Conservation (phyloP, 2,888 invertebrate species). For the Sepioteuthis lessoniana region DNA sequence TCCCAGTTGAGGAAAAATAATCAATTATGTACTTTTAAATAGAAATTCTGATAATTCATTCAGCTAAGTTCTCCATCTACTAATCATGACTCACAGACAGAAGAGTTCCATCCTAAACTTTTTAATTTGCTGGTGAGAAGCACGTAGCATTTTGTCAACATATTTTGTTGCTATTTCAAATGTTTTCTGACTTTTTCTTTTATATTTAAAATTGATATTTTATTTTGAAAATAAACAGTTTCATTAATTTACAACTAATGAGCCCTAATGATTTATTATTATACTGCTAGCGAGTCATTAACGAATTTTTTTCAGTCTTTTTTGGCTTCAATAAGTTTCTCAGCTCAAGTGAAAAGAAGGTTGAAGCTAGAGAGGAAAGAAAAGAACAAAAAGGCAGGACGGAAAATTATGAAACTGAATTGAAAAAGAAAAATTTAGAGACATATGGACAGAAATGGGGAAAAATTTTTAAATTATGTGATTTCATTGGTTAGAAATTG, state of each 20-base stretch:
- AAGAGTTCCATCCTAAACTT: conserved; percentile 21
- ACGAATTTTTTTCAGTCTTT: not conserved
- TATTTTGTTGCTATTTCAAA: not conserved
- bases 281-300: not conserved
- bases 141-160: not conserved
- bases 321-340: not conserved
- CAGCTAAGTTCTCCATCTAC: not conserved
- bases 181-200: not conserved
- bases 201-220: not conserved
- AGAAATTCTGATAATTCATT: not conserved
- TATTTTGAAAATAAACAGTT: conserved; percentile 25
- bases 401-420: not conserved
- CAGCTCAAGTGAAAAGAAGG: not conserved
- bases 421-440: not conserved
- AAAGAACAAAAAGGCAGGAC: not conserved
- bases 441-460: not conserved
- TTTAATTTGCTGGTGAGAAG: not conserved
- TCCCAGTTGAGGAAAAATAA: not conserved
- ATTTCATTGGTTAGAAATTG: not conserved
- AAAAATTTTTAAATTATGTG: too few species aligned
- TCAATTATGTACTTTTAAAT: not conserved
- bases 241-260: conserved; percentile 8
- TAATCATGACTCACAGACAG: not conserved
- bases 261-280: conserved; percentile 5
- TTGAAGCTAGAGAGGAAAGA: not conserved